These are phyloP conservation scores for Dendrophyllia cribrosa DNA, from an alignment of 64 coral and sea anemone genomes.

Conservation along the genomic window DNA sequence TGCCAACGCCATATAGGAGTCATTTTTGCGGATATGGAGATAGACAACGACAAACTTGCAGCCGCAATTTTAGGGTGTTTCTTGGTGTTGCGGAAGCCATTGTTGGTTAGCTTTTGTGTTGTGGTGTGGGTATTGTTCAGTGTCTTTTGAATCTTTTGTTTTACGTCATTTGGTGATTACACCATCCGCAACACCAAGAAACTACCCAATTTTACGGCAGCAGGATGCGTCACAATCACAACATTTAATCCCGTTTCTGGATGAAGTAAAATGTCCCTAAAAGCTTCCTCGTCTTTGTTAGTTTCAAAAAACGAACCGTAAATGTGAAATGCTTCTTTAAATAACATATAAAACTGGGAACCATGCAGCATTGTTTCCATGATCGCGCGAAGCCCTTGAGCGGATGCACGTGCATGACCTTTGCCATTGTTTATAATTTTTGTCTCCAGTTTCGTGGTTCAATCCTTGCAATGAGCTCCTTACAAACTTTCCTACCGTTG, in stretches of 20 bases:
- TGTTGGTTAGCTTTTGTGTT: too few species aligned
- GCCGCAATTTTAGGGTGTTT: not conserved
- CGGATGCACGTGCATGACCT: slow-evolving; percentile 4
- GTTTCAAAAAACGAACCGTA: slow-evolving; percentile 56
- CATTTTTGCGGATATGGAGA: not conserved
- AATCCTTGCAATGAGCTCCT: slow-evolving; percentile 1
- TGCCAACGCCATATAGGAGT: too few species aligned
- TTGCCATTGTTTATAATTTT: slow-evolving; percentile 2
- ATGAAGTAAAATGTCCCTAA: slow-evolving; percentile 8
- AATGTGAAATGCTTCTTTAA: slow-evolving; percentile 46
- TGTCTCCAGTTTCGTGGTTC: not conserved
- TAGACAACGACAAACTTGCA: not conserved
- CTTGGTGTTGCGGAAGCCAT: too few species aligned
- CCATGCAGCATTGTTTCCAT: slow-evolving; percentile 51
- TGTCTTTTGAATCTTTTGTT: too few species aligned
- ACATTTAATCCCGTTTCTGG: slow-evolving; percentile 44
- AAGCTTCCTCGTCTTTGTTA: slow-evolving; percentile 19
- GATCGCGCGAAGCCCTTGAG: slow-evolving; percentile 47
- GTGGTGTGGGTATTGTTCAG: too few species aligned
- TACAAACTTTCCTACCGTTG: not conserved
- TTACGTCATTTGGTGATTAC: too few species aligned
- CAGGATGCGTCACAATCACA: slow-evolving; percentile 48
- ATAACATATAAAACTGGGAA: slow-evolving; percentile 33
- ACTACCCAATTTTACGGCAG: too few species aligned
- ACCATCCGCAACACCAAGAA: too few species aligned